Evolutionary conservation across 1,140 invertebrate genomes (phyloP).

Genomic region (Phocides pigmalion): DNA sequence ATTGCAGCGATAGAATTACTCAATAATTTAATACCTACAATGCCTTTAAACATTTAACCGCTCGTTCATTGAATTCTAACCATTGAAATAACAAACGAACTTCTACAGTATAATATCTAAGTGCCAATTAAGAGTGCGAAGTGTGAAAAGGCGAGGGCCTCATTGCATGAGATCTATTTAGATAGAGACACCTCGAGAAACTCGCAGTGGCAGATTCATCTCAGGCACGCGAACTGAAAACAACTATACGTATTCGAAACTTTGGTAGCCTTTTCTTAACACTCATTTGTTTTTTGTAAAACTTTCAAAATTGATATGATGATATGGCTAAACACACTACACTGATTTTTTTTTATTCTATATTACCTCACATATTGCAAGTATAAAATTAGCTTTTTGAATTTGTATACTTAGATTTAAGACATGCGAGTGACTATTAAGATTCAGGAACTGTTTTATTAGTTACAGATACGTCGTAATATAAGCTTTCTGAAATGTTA

Average conservation of each 20-base stretch:
- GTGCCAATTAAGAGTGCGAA: conserved; percentile 31
- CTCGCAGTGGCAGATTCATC: conserved; percentile 10
- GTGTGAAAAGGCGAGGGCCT: conserved; percentile 27
- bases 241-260: conserved; percentile 13
- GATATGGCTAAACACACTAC: no score
- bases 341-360: no score
- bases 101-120: conserved; percentile 19
- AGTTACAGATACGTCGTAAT: no score
- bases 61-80: conserved; percentile 6
- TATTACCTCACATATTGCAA: no score
- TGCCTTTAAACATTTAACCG: conserved; percentile 9
- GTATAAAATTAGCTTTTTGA: no score
- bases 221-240: conserved; percentile 16
- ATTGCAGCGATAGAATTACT: background rate
- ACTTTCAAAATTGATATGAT: no score
- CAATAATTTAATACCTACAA: background rate
- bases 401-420: no score
- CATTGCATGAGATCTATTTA: conserved; percentile 34
- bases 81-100: conserved; percentile 20
- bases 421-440: no score
- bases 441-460: no score
- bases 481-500: no score
- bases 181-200: conserved; percentile 28
- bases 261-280: background rate
- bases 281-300: background rate